phyloP scores from a whole-genome alignment of 2,888 invertebrate genomes.

The Ophion obscuratus region DNA sequence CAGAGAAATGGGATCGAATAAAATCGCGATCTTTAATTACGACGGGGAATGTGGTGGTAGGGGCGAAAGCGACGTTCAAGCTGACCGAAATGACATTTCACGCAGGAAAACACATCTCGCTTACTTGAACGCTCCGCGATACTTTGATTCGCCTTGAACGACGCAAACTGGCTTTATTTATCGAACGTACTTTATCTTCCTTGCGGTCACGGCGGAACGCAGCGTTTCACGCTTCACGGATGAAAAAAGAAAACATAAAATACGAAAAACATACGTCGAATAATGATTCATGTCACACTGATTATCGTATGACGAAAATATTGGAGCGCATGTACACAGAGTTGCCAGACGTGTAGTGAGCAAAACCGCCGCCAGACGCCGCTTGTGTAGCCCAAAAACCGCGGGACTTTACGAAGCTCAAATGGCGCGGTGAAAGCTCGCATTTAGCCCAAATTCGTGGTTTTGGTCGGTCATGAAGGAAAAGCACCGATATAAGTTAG shows the following conservation, averaged over 20 bases:
- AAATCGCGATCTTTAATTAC: not conserved
- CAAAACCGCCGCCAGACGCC: too few species aligned
- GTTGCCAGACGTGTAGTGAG: too few species aligned
- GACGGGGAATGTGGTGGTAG: not conserved
- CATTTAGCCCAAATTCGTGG: too few species aligned
- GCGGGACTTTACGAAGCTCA: too few species aligned
- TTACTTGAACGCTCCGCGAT: not conserved
- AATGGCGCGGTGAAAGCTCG: too few species aligned
- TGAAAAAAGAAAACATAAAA: constrained; percentile 15
- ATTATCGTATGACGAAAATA: constrained; percentile 29
- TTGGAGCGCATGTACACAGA: not conserved
- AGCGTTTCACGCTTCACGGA: constrained; percentile 9
- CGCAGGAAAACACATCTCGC: not conserved
- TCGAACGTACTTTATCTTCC: constrained; percentile 14
- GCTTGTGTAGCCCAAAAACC: too few species aligned
- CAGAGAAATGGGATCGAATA: not conserved
- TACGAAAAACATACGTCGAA: constrained; percentile 8
- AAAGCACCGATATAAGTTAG: too few species aligned
- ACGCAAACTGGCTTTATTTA: not conserved
- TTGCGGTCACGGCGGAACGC: not conserved
- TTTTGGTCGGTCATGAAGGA: too few species aligned
- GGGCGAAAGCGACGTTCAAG: not conserved
- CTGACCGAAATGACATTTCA: constrained; percentile 4
- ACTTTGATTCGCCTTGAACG: not conserved
- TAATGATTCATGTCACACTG: constrained; percentile 41